Evolutionary conservation across 2,888 invertebrate species (phyloP).

Genomic region (Punctoribates punctum): DNA sequence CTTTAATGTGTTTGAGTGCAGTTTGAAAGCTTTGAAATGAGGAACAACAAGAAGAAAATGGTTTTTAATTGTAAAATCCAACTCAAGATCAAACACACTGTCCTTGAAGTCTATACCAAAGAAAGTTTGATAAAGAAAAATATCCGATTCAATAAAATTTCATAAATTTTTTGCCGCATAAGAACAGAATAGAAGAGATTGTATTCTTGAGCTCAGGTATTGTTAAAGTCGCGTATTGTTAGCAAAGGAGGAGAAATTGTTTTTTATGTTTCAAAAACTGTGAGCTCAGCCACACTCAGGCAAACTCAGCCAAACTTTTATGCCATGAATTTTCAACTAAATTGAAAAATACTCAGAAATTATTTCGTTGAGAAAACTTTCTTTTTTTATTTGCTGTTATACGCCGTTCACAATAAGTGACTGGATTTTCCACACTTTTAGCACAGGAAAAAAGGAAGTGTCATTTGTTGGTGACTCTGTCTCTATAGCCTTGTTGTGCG

Average conservation of each 20-base stretch:
- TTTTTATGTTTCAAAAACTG: neutral
- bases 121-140: constrained; percentile 25
- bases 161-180: constrained; percentile 1
- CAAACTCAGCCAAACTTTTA: constrained; percentile 7
- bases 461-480: constrained; percentile 31
- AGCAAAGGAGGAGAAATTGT: constrained; percentile 13
- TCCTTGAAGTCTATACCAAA: constrained; percentile 31
- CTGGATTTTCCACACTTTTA: constrained; percentile 39
- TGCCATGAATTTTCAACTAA: constrained; percentile 26
- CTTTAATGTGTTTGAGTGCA: constrained; percentile 22
- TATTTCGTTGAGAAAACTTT: constrained; percentile 26
- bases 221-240: neutral
- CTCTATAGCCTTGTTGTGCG: constrained; percentile 33
- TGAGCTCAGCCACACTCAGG: too few species aligned
- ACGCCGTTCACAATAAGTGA: constrained; percentile 1
- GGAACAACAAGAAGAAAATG: constrained; percentile 18
- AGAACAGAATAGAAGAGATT: neutral
- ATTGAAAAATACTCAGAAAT: constrained; percentile 22
- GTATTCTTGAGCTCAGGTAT: neutral
- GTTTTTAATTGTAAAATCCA: constrained; percentile 35
- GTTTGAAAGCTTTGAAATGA: constrained; percentile 15
- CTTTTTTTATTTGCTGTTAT: constrained; percentile 8
- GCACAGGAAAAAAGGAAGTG: constrained; percentile 36
- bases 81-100: constrained; percentile 32
- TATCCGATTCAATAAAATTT: neutral